phyloP scores from a whole-genome alignment of 2,113 vertebrate species.

The Erpornis zantholeuca region DNA sequence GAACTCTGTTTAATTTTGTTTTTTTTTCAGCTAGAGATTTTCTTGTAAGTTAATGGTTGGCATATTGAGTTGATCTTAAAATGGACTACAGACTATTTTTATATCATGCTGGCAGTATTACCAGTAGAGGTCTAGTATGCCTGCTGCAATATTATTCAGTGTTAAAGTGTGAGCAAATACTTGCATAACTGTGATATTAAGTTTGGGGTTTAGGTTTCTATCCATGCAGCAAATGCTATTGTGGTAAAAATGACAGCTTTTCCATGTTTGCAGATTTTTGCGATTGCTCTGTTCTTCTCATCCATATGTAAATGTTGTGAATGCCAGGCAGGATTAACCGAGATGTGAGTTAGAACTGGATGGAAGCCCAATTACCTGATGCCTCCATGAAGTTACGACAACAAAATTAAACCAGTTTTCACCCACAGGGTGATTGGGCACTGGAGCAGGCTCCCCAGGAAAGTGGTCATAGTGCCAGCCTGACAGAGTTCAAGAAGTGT shows the following conservation, averaged over 20 bases:
- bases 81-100: slow-evolving; percentile 46
- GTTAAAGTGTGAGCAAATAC: slow-evolving; percentile 64
- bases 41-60: not conserved
- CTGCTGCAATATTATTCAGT: slow-evolving; percentile 57
- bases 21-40: not conserved
- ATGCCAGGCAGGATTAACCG: slow-evolving; percentile 13
- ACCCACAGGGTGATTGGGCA: not conserved
- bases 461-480: not conserved
- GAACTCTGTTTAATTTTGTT: not conserved
- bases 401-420: not conserved
- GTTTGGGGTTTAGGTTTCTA: slow-evolving; percentile 38
- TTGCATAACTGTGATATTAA: slow-evolving; percentile 55
- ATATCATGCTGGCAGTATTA: slow-evolving; percentile 4
- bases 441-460: not conserved
- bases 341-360: not conserved
- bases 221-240: slow-evolving; percentile 38
- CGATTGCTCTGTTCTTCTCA: slow-evolving; percentile 55
- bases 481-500: not conserved
- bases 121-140: slow-evolving; percentile 34
- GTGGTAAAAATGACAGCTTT: slow-evolving; percentile 57
- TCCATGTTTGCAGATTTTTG: slow-evolving; percentile 46
- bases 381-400: not conserved
- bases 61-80: slow-evolving; percentile 34
- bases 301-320: slow-evolving; percentile 48
- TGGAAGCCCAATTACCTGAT: slow-evolving; percentile 10